These are phyloP conservation scores for Pseudomugil gertrudae DNA, from an alignment of 2,797 vertebrate genomes.

Conservation along the genomic window DNA sequence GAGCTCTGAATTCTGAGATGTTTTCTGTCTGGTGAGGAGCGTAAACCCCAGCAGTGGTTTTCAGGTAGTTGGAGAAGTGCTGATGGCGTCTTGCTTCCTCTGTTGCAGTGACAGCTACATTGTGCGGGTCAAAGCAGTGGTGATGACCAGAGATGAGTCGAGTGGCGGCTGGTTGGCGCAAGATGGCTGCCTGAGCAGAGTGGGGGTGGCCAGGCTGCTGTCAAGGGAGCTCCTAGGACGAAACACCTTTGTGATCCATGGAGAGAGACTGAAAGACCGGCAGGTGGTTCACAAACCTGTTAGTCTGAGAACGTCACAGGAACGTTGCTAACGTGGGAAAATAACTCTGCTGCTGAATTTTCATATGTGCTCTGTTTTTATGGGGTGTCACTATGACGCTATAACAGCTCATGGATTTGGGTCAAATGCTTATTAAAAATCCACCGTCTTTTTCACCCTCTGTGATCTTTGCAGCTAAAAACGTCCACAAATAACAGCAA, in stretches of 20 bases:
- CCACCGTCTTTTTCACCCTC: too few relatives aligned
- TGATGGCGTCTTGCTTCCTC: background rate
- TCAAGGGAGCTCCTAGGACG: constrained; percentile 86
- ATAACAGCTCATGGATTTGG: too few relatives aligned
- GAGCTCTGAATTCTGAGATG: too few relatives aligned
- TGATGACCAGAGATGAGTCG: constrained; percentile 98
- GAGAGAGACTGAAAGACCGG: constrained; percentile 94
- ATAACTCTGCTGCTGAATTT: too few relatives aligned
- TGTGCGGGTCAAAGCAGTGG: constrained; percentile 97
- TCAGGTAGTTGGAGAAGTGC: background rate
- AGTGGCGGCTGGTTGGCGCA: constrained; percentile 97
- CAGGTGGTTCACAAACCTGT: constrained; percentile 80
- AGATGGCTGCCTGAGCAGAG: constrained; percentile 95
- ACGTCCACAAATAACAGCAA: too few relatives aligned
- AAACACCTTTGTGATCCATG: constrained; percentile 92
- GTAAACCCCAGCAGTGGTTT: too few relatives aligned
- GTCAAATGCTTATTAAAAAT: too few relatives aligned
- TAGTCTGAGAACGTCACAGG: too few relatives aligned
- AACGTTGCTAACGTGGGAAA: too few relatives aligned
- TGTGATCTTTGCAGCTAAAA: too few relatives aligned
- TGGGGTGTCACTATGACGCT: too few relatives aligned
- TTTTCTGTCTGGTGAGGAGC: background rate
- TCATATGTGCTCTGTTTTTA: too few relatives aligned
- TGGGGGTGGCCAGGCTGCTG: constrained; percentile 93
- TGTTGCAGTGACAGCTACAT: constrained; percentile 95